Base-by-base conservation (phyloP, 2,113 vertebrate species). In the Lanius ludovicianus region DNA sequence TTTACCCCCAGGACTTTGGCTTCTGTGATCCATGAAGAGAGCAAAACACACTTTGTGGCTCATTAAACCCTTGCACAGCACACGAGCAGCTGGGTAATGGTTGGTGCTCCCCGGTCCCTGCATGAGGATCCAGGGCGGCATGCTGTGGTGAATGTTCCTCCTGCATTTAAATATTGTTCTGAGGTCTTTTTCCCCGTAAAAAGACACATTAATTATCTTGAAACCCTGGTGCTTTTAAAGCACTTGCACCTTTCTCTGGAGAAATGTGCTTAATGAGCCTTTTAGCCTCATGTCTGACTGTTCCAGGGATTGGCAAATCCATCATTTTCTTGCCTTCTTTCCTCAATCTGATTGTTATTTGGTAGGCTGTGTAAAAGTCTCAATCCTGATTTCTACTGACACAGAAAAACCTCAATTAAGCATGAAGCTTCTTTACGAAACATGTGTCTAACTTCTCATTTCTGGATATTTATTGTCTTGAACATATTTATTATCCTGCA, bases 31-130 rank as follows among this genome's bases (percentile, higher is more conserved):
- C 90, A 79, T 70, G 90, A 87, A 89, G 75, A 76, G 62, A 94
- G 86, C 37, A 93, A 95, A 96, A 74, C 74, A 64, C 56, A 56
- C 85, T 94, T 56, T 84, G 88, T 71, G 93, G 88, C 60, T 93
- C 90, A 89, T 96, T 89, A 92, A 93, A 78, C 56, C 35, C 92
- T 88, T 70, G 81, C 92, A 78, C 30, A 55, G 78, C 28, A 7
- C 39, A 70, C 5, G 42, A 63, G 3, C 67, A 76, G 39, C 55
- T 80, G 82, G 57, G 50, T 69, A 30, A 62, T 59, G 67, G 41
- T 7, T 73, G 78, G 44, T 84, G n/a, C 33, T 79, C 56, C 85
- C 16, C 22, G 5, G 15, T n/a, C 46, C 42, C 77, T 91, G 46
- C 42, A 1, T 6, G 28, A 87, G 30, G 27, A 91, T n/a, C 31